Evolutionary conservation across 2,888 invertebrate genomes (phyloP).

Genomic region (Buathra laborator): DNA sequence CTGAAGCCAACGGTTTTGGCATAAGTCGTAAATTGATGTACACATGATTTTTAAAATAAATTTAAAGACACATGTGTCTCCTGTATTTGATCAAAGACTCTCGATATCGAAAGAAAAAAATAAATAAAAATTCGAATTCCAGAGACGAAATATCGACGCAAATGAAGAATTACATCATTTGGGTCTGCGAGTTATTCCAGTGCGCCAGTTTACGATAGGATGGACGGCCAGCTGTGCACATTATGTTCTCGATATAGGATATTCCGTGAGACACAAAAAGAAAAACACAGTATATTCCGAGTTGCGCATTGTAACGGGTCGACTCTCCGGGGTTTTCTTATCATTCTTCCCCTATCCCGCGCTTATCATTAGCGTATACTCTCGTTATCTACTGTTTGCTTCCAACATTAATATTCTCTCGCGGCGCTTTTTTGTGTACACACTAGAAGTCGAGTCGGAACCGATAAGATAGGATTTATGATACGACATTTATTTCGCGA

Average conservation of each 20-base stretch:
- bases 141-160: too few relatives aligned
- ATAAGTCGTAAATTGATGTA: too few relatives aligned
- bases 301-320: not conserved
- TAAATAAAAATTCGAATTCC: too few relatives aligned
- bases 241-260: not conserved
- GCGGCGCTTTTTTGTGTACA: conserved; percentile 46
- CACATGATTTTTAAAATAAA: too few relatives aligned
- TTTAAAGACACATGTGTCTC: too few relatives aligned
- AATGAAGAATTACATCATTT: too few relatives aligned
- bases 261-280: not conserved
- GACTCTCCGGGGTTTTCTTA: conserved; percentile 26
- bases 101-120: too few relatives aligned
- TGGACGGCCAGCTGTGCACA: too few relatives aligned
- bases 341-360: conserved; percentile 25
- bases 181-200: too few relatives aligned
- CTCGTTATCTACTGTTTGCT: conserved; percentile 76
- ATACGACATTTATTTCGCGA: conserved; percentile 65
- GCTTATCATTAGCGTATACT: conserved; percentile 52
- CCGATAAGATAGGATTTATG: conserved; percentile 76
- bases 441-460: conserved; percentile 48
- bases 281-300: conserved; percentile 11
- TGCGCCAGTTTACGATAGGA: too few relatives aligned
- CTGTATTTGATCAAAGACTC: too few relatives aligned
- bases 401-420: conserved; percentile 74
- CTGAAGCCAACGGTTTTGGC: too few relatives aligned